Base-by-base conservation (phyloP, 1,140 invertebrate genomes). In the Sitodiplosis mosellana region DNA sequence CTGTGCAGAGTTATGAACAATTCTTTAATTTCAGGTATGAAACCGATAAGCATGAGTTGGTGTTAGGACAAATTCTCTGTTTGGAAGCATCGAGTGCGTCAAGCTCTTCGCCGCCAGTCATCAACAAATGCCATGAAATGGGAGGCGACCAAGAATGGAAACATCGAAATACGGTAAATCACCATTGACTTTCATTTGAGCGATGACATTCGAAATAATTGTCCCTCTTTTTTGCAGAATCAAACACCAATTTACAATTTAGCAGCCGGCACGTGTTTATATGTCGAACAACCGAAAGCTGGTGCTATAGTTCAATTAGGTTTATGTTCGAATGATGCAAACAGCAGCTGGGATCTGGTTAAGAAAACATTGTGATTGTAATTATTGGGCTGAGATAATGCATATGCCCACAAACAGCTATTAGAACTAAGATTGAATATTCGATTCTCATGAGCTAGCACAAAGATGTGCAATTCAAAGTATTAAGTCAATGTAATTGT, bases 61-160 rank as follows among this genome's bases (percentile, higher is more conserved):
- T 91, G 14, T 66, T 96, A 22, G 83, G 81, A 1, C 78, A 86
- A 52, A 68, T 88, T 19, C 64, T 93, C 1, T 96, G 92, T 60
- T 58, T 96, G 48, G 88, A 94, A 66, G 78, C 82, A 2, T 69
- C 66, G 2, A 17, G 22, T 21, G 61, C 58, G 38, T 48, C 50
- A 33, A 67, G 56, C 15, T 65, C 73, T 40, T 69, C 74, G 33
- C 65, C 72, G 33, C 83, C 87, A 0, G 67, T 76, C 42, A 65
- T 95, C 8, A 78, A 79, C 48, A 95, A 95, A 66, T 96, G 92
- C 59, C 88, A 93, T 60, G 88, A 92, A 62, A 82, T 87, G 71
- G 80, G 85, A 15, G 86, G 83, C 1, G 74, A 80, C 53, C 91
- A 95, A 65, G 83, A 87, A 53, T 96, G 90, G 91, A 78, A 77